Base-by-base conservation (phyloP, 2,888 invertebrate genomes). In the Blera fallax region DNA sequence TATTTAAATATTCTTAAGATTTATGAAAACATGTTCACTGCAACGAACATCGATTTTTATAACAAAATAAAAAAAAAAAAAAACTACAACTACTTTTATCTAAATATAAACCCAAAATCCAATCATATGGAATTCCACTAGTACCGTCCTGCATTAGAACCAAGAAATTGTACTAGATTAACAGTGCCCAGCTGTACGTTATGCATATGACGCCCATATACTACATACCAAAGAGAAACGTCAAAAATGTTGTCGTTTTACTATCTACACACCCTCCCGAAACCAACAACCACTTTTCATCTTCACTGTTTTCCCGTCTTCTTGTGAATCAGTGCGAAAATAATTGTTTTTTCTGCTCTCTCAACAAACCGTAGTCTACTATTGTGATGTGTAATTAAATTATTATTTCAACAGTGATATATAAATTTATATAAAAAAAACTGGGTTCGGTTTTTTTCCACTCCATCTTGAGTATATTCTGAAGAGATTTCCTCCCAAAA, bases 321-420 rank as follows among this genome's bases (percentile, higher is more conserved):
- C 82, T 73, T 45, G 79, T 84, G 83, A 84, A 74, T 84, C 83
- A 79, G 83, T 84, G 79, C 79, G 73, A 84, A 60, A 54, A 64
- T 52, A 74, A 43, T 79, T 73, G 67, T 78, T 79, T 67, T n/a
- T 70, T 58, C 54, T 56, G 60, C 32, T 62, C 54, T 54, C 45
- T 45, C 16, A 32, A 27, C 43, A 50, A 62, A 45, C 27, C 24
- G 4, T 50, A 16, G 40, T 65, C 37, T 27, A 58, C 43, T 54
- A 50, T 52, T 73, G 72, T 52, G 24, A 14, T 37, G 72, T 83
- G 79, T 48, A 67, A 73, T 73, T 40, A 69, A 67, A 48, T n/a
- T n/a, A 14, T 73, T 52, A 45, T 16, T 37, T 21, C 7, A 60
- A 29, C 8, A 45, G 24, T 40, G 52, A 54, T 40, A 65, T 40